phyloP scores from a whole-genome alignment of 2,113 vertebrate species.

The Ammodytes marinus region DNA sequence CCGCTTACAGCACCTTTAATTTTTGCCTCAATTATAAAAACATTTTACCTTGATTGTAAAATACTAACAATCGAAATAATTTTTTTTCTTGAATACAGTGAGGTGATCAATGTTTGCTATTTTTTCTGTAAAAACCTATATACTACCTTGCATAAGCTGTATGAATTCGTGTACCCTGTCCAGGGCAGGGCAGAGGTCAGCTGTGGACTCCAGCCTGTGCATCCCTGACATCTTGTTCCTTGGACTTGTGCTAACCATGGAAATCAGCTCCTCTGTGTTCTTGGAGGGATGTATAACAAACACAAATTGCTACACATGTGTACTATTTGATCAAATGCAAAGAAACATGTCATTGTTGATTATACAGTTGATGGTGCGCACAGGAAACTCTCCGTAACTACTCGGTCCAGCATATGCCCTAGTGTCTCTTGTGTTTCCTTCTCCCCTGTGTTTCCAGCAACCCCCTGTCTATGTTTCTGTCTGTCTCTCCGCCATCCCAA shows the following conservation, averaged over 20 bases:
- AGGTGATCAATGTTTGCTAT: background rate
- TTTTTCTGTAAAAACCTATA: background rate
- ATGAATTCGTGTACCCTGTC: conserved; percentile 77
- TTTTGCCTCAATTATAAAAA: no score
- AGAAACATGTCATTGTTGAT: background rate
- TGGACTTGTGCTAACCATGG: conserved; percentile 68
- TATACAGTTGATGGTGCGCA: background rate
- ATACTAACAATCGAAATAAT: background rate
- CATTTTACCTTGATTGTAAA: background rate
- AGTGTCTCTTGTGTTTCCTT: no score
- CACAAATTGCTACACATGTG: background rate
- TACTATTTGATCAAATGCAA: background rate
- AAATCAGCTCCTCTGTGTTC: conserved; percentile 80
- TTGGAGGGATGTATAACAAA: conserved; percentile 44
- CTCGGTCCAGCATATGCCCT: no score
- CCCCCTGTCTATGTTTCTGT: no score
- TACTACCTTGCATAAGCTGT: conserved; percentile 80
- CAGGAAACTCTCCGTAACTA: background rate
- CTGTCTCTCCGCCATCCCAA: no score
- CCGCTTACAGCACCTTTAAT: no score
- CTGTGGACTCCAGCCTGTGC: conserved; percentile 62
- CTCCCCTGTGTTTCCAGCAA: no score
- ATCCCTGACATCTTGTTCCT: conserved; percentile 76
- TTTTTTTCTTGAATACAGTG: background rate
- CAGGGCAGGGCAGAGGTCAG: conserved; percentile 78